Evolutionary conservation across 2,113 vertebrate genomes (phyloP).

Genomic region (Ammospiza caudacuta): DNA sequence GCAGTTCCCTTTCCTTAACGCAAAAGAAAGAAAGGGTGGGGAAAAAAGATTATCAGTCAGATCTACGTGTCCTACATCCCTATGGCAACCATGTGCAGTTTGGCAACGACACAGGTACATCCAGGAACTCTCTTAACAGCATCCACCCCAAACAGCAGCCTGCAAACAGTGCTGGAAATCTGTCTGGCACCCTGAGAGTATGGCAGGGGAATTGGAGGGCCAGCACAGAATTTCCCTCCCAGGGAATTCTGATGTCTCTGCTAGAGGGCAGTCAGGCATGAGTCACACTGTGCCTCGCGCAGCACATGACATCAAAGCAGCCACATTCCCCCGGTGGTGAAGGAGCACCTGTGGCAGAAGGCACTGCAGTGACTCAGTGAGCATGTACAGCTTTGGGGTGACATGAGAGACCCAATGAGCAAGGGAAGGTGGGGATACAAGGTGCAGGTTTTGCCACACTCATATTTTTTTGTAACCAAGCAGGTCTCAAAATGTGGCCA

Average conservation of each 20-base stretch:
- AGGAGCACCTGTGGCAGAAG: neutral
- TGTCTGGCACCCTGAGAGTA: neutral
- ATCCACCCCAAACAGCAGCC: neutral
- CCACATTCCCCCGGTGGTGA: neutral
- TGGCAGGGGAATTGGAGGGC: neutral
- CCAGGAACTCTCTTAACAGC: neutral
- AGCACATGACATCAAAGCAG: neutral
- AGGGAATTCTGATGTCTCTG: neutral
- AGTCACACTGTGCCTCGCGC: neutral
- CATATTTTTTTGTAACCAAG: neutral
- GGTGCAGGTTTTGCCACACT: neutral
- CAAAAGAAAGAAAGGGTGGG: neutral
- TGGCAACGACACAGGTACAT: constrained; percentile 10
- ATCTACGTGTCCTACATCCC: constrained; percentile 49
- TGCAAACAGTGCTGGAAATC: neutral
- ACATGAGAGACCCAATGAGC: neutral
- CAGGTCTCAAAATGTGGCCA: neutral
- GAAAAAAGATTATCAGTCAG: neutral
- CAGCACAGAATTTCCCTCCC: neutral
- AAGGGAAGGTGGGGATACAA: neutral
- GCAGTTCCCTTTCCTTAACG: neutral
- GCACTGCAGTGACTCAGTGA: neutral
- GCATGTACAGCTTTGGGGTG: neutral
- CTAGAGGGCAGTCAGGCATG: neutral
- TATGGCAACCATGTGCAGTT: constrained; percentile 54